phyloP scores from a whole-genome alignment of 2,113 vertebrate genomes.

The Scomber scombrus region DNA sequence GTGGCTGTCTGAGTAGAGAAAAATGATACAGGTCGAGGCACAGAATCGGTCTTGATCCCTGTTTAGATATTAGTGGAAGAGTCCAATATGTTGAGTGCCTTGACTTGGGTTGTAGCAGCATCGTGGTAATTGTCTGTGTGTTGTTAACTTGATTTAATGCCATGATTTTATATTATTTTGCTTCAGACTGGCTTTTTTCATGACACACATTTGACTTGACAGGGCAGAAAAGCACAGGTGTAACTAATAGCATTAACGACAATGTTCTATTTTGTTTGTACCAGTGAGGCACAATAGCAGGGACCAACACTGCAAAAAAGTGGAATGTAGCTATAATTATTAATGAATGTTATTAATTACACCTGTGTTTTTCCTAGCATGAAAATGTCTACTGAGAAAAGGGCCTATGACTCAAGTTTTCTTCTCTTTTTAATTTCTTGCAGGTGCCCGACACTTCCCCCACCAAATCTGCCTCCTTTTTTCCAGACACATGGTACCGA shows the following conservation, averaged over 20 bases:
- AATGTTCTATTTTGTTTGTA: background rate
- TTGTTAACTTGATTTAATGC: constrained; percentile 14
- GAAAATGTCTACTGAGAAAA: background rate
- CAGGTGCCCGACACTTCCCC: constrained; percentile 93
- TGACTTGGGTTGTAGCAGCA: background rate
- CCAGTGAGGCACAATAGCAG: background rate
- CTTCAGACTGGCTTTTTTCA: background rate
- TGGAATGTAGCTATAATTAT: background rate
- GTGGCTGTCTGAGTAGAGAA: constrained; percentile 30
- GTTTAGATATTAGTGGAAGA: constrained; percentile 24
- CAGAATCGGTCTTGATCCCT: constrained; percentile 33
- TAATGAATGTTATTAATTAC: background rate
- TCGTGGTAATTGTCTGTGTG: constrained; percentile 7
- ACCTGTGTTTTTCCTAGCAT: background rate
- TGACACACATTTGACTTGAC: background rate
- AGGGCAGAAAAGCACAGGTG: background rate
- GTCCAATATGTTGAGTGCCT: constrained; percentile 5
- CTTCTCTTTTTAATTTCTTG: background rate
- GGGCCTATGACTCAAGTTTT: background rate
- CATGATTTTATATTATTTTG: background rate
- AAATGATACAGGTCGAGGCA: constrained; percentile 42
- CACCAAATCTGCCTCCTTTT: constrained; percentile 91
- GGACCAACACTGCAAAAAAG: background rate
- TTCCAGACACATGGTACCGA: constrained; percentile 96
- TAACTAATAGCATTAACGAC: background rate